A percentile compares a stretch with the other conserved stretches of the same genome.
These are phyloP conservation scores for Fabriciana adippe DNA, from an alignment of 2,888 invertebrate species.

Conservation along the genomic window DNA sequence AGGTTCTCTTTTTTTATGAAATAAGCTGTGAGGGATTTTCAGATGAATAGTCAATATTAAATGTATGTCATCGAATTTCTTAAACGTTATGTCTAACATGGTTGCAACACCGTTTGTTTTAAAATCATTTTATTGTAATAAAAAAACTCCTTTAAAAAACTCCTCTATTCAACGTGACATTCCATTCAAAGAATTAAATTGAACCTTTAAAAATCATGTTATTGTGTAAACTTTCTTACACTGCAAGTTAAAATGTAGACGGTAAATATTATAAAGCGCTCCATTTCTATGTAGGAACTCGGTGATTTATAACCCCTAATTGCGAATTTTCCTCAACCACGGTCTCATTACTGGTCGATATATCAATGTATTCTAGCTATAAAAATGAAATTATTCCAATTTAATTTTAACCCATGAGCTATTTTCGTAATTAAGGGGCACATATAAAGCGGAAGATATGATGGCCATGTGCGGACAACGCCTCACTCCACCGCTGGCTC, in stretches of 20 bases:
- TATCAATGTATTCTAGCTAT: conserved; percentile 24
- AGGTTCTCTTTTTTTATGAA: too few relatives aligned
- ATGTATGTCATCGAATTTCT: conserved; percentile 10
- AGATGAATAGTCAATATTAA: background rate
- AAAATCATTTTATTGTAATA: too few relatives aligned
- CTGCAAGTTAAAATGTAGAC: background rate
- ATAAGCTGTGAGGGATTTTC: too few relatives aligned
- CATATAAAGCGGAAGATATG: conserved; percentile 49
- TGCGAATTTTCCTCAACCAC: conserved; percentile 21
- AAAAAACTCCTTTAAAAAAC: too few relatives aligned
- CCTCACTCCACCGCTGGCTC: conserved; percentile 55
- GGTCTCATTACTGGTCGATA: conserved; percentile 33
- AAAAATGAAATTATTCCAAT: conserved; percentile 38
- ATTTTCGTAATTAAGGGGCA: conserved; percentile 40
- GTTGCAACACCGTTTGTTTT: too few relatives aligned
- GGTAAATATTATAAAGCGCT: conserved; percentile 7
- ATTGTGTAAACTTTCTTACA: background rate
- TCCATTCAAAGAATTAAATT: too few relatives aligned
- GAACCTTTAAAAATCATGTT: too few relatives aligned
- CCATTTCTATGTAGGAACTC: background rate
- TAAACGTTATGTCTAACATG: too few relatives aligned
- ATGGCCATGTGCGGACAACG: conserved; percentile 61
- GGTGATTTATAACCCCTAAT: conserved; percentile 12
- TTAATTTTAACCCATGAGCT: conserved; percentile 40
- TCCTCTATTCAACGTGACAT: too few relatives aligned